Evolutionary conservation across 2,113 vertebrate genomes (phyloP), one percentile per base, ranked within the genome.

Genomic region (Gymnarchus niloticus): DNA sequence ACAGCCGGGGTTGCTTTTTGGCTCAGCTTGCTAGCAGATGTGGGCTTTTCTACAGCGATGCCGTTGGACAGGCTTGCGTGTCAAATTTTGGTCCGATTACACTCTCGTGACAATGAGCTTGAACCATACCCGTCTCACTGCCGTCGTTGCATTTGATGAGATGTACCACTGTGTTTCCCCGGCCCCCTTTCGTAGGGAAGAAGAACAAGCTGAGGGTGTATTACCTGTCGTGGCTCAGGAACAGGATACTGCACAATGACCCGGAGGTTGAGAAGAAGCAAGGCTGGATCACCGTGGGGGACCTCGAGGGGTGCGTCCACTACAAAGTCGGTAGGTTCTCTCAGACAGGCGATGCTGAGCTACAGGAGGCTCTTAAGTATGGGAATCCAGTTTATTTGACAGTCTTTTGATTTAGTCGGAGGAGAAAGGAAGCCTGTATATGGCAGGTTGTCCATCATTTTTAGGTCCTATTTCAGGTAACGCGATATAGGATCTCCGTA

Each of bases 261-360:
- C 98, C 98, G 0, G 97, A 99, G 90, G 98, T 99, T 41, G 98
- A 99, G 91, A 99, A 99, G 95, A 99, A 99, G 89, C 98, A 99
- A 89, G 98, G 98, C 9, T 99, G 98, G 98, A 96, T 98, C 88
- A 99, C 97, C 0, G 98, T 99, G 0, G 98, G 98, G 17, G 98
- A 99, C 69, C 91, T 99, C 91, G 98, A 99, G 91, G 97, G 98
- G 88, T 99, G 98, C 85, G 96, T 99, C 87, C 98, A 99, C 93
- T 99, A 99, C 92, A 99, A 99, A 99, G 97, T 99, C 0, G 98
- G 98, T 99, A 92, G 93, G 97, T 91, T 54, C 2, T 12, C 23
- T 73, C 9, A 19, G 28, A 37, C 25, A 65, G 61, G 17, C 25
- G 23, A 23, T 48, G 37, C n/a, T 61, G 14, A 59, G 21, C 41